Base-by-base conservation (phyloP, 1,140 invertebrate genomes). In the Pseudomyrmex gracilis region DNA sequence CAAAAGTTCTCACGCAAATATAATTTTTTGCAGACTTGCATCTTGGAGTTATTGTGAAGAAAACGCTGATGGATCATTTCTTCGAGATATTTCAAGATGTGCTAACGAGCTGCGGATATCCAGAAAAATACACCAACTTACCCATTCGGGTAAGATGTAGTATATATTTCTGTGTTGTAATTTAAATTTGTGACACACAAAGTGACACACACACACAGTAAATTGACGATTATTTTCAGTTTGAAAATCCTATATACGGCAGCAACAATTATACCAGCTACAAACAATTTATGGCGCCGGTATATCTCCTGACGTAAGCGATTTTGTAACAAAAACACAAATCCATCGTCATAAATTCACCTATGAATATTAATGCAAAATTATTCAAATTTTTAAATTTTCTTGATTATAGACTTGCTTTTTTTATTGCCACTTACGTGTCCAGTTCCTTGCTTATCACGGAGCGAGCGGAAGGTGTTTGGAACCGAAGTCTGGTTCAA, bases 381-480 rank as follows among this genome's bases (percentile, higher is more conserved):
- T 5, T 1, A 34, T 5, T 34, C 7, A 34, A 34, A 5, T 34
- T 34, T 34, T 34, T 34, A 5, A 7, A 34, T 64, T 83, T 63
- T 92, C 93, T 43, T 90, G 34, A 0, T 34, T 7, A 34, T 34
- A 98, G 97, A 12, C 96, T 98, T 80, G 95, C 97, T 8, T 98
- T 97, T 93, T 97, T 98, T 93, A 94, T 98, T 93, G 96, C 97
- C 0, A 96, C 97, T 0, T 95, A 97, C 15, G 95, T 98, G 78
- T 98, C 97, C 1, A 97, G 97, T 0, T 95, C 97, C 1, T 95
- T 97, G 8, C 97, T 98, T 90, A 97, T 99, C 51, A 95, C 96
- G 0, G 98, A 99, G 91, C 96, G 97, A 49, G 95, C 96, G 87
- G 97, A 98, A 90, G 97, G 97, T 49, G 95, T 97, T 63, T 96